These are phyloP conservation scores for Lasiurus borealis DNA, from an alignment of 2,113 vertebrate species.

Conservation along the genomic window DNA sequence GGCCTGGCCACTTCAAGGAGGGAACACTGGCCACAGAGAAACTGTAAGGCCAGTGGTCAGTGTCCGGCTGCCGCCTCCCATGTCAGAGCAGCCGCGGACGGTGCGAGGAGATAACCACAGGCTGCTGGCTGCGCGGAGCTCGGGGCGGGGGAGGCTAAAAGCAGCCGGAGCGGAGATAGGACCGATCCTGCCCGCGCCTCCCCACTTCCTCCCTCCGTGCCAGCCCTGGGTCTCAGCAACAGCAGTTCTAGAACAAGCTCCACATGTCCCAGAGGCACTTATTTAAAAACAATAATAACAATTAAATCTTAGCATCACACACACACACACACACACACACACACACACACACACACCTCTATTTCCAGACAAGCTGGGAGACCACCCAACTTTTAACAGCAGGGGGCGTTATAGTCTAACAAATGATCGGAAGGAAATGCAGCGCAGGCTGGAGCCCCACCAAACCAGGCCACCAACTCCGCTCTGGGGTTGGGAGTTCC, in stretches of 20 bases:
- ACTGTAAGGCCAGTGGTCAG: constrained; percentile 25
- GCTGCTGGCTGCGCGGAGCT: constrained; percentile 21
- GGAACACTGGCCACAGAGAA: constrained; percentile 20
- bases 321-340: no score
- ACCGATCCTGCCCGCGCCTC: constrained; percentile 55
- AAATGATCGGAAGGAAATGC: neutral
- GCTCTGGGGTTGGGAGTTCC: neutral
- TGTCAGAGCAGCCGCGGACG: constrained; percentile 65
- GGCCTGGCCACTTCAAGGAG: constrained; percentile 18
- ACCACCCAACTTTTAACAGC: constrained; percentile 23
- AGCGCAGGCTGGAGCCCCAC: neutral
- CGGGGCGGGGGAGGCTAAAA: constrained; percentile 50
- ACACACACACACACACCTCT: no score
- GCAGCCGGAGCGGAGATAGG: constrained; percentile 66
- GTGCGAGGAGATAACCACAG: constrained; percentile 55
- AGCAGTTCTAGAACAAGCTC: neutral
- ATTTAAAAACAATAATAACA: neutral
- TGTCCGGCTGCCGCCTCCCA: constrained; percentile 71
- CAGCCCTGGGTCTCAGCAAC: neutral
- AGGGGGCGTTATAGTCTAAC: constrained; percentile 71
- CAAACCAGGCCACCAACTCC: neutral
- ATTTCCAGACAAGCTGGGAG: neutral
- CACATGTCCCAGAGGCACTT: neutral
- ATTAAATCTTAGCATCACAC: no score
- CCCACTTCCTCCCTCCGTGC: neutral